These are phyloP conservation scores for Atethmia centrago DNA, from an alignment of 2,888 invertebrate species.

Conservation along the genomic window DNA sequence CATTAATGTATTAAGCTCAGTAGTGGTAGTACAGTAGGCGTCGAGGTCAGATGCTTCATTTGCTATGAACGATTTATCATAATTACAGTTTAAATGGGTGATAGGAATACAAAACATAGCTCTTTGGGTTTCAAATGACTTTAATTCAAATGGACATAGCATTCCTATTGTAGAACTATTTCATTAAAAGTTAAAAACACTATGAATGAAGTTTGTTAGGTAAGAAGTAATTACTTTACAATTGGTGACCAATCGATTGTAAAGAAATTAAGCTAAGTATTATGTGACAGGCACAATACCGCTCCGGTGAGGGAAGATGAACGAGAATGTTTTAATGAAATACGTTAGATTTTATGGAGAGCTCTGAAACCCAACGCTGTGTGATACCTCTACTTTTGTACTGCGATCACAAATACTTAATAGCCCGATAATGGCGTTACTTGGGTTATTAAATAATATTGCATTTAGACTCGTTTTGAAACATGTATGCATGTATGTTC, in stretches of 20 bases:
- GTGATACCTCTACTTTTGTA: no score
- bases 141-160: neutral
- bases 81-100: neutral
- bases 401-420: neutral
- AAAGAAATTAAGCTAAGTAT: neutral
- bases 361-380: neutral
- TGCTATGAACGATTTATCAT: neutral
- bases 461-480: constrained; percentile 7
- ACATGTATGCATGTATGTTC: constrained; percentile 8
- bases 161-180: neutral
- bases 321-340: neutral
- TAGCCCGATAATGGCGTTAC: neutral
- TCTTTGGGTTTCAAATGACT: neutral
- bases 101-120: neutral
- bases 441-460: neutral
- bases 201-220: neutral
- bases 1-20: neutral
- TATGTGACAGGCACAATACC: neutral
- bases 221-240: constrained; percentile 14
- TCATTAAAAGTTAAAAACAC: constrained; percentile 5
- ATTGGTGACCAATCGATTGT: constrained; percentile 38
- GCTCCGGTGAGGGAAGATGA: neutral
- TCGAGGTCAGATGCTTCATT: neutral
- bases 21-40: neutral
- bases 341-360: neutral